Base-by-base conservation (phyloP, 30 jellyfish, hydroid and myxozoan species). In the Cassiopea xamachana region DNA sequence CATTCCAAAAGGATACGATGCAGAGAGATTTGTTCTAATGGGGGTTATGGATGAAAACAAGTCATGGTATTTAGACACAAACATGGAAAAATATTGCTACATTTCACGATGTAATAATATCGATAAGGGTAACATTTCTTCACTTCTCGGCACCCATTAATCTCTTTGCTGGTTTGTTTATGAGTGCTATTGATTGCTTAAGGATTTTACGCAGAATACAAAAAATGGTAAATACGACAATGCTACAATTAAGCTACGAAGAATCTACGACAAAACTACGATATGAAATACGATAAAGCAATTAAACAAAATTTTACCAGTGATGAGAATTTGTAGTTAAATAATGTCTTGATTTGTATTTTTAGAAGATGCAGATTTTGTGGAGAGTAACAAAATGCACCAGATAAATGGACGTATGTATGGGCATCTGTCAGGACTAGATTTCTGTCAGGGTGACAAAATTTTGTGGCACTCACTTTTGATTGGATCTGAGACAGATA, bases 331-430 rank as follows among this genome's bases (percentile, higher is more conserved):
- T n/a, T n/a, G n/a, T n/a, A n/a, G n/a, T n/a, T n/a, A n/a, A n/a
- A n/a, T n/a, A n/a, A n/a, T n/a, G n/a, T n/a, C n/a, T n/a, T n/a
- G n/a, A n/a, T n/a, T n/a, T n/a, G n/a, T n/a, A n/a, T n/a, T 67
- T 75, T 7, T 59, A 90, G 97, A 90, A 77, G 90, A 90, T 59
- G 93, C 48, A 59, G 93, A 77, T 78, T 90, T 90, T 48, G 47
- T 48, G 80, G 97, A 90, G 71, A 90, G 97, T 77, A 90, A 90
- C 82, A 90, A 90, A 58, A 90, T 90, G 97, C 97, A 90, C 46
- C 97, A 90, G 68, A 83, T 90, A 46, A 90, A 90, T 83, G 97
- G 97, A 2, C 48, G 58, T 5, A 90, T 82, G 97, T 90, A 90
- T 51, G 97, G 97, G 1, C 77, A 90, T 55, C 59, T 90, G 51